Percentiles rank a stretch among this genome's conserved stretches.
These are phyloP conservation scores for Xiphophorus maculatus DNA, from an alignment of 2,113 vertebrate genomes.

Conservation along the genomic window DNA sequence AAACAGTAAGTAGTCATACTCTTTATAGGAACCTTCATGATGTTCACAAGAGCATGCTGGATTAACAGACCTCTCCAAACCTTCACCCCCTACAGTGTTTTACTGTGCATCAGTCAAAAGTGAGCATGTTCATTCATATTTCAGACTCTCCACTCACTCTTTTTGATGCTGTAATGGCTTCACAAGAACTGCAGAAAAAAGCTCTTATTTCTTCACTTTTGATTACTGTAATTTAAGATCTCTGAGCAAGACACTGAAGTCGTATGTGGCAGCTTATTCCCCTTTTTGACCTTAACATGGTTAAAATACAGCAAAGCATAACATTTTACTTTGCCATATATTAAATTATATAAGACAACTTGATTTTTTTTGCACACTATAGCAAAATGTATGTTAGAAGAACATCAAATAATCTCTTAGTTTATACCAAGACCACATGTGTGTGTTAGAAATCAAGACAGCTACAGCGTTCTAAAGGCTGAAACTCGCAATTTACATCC, in stretches of 20 bases:
- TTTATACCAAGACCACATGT: not conserved
- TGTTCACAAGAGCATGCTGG: not conserved
- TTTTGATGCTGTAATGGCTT: not conserved
- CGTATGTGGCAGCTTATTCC: not conserved
- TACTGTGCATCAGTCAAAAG: conserved; percentile 6
- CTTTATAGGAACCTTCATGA: not conserved
- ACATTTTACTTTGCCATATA: not conserved
- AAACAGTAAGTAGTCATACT: not conserved
- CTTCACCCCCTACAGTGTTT: not conserved
- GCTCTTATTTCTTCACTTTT: not conserved
- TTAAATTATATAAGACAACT: not conserved
- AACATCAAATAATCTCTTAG: not conserved
- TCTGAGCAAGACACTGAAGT: not conserved
- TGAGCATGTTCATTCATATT: conserved; percentile 35
- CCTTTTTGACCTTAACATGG: too few relatives aligned
- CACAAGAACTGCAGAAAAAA: not conserved
- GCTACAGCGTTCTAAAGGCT: not conserved
- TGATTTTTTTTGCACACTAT: not conserved
- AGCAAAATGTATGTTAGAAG: not conserved
- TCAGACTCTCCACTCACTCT: not conserved
- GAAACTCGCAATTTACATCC: not conserved
- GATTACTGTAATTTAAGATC: not conserved
- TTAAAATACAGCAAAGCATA: not conserved
- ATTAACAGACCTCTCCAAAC: not conserved
- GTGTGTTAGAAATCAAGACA: not conserved